Evolutionary conservation across 1,140 invertebrate species (phyloP), one percentile per base, ranked within the genome.

Genomic region (Semibalanus balanoides): DNA sequence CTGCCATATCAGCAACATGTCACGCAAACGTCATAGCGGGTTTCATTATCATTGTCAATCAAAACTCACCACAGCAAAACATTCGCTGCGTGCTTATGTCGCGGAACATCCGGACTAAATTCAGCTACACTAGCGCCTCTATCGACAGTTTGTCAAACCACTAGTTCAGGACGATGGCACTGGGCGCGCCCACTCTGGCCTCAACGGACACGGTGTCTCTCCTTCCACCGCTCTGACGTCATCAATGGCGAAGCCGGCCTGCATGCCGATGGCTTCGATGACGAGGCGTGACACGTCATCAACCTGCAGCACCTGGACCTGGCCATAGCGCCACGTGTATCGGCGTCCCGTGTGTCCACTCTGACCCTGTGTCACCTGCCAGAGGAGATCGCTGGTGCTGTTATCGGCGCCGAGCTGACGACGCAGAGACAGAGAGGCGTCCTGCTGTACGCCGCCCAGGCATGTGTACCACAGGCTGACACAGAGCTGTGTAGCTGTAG

Each of bases 241-340:
- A 29, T 72, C 70, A 19, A 72, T 30, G n/a, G 70, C 70, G 28
- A 72, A 72, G 29, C 70, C 70, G n/a, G 70, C 70, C 70, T 72
- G 70, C 70, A 72, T 72, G n/a, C 70, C 70, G n/a, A 72, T 72
- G 11, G 70, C 70, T n/a, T 72, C 25, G 70, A 72, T 72, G 3
- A 29, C 29, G 28, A 72, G n/a, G 19, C 29, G 70, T 9, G 29
- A 3, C n/a, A 9, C 19, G 70, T 11, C 9, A 1, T 28, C n/a
- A 3, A 19, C 70, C 19, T 17, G 1, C 3, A 3, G 70, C 70
- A 72, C n/a, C 9, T 28, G 25, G 28, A 72, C 28, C 29, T 72
- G 70, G n/a, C 70, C 70, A n/a, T 72, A 72, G 29, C 29, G 70
- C 70, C 70, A 72, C 11, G n/a, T 72, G 70, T 72, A 30, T 1